These are phyloP conservation scores for Telenomus remus DNA, from an alignment of 1,140 invertebrate species.

Conservation along the genomic window DNA sequence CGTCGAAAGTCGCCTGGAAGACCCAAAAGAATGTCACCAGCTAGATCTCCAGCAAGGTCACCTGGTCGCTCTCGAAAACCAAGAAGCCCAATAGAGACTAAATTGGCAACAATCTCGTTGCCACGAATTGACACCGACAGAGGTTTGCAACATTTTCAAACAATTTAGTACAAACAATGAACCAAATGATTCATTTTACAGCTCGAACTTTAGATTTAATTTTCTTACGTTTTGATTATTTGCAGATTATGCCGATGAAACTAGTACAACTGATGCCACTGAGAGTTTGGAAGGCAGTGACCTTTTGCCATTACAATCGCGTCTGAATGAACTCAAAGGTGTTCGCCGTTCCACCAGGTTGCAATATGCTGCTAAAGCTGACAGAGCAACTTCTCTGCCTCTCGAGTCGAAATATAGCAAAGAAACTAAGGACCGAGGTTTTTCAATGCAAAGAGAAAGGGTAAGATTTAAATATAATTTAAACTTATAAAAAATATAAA, in stretches of 20 bases:
- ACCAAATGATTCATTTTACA: too few species aligned
- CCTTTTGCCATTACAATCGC: conserved; percentile 59
- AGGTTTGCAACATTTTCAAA: conserved; percentile 40
- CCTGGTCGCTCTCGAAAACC: conserved; percentile 32
- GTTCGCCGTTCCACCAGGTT: conserved; percentile 65
- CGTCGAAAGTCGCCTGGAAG: conserved; percentile 55
- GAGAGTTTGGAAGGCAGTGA: conserved; percentile 51
- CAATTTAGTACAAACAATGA: too few species aligned
- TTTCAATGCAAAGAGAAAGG: conserved; percentile 68
- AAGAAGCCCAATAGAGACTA: conserved; percentile 59
- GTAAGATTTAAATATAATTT: conserved; percentile 22
- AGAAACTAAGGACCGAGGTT: conserved; percentile 65
- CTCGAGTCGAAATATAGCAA: conserved; percentile 62
- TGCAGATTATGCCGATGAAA: conserved; percentile 48
- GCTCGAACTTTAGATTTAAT: too few species aligned
- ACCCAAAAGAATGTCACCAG: conserved; percentile 35
- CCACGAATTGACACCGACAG: conserved; percentile 58
- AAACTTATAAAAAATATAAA: too few species aligned
- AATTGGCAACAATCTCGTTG: conserved; percentile 61
- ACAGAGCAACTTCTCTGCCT: conserved; percentile 70
- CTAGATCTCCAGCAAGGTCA: conserved; percentile 51
- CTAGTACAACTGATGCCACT: conserved; percentile 51
- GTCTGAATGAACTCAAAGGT: conserved; percentile 58
- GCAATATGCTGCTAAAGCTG: conserved; percentile 58
- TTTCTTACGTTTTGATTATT: too few species aligned